A percentile compares a stretch with the other conserved stretches of the same genome.
Conservation (phyloP, 2,113 vertebrate species). For the Polypterus bichir region DNA sequence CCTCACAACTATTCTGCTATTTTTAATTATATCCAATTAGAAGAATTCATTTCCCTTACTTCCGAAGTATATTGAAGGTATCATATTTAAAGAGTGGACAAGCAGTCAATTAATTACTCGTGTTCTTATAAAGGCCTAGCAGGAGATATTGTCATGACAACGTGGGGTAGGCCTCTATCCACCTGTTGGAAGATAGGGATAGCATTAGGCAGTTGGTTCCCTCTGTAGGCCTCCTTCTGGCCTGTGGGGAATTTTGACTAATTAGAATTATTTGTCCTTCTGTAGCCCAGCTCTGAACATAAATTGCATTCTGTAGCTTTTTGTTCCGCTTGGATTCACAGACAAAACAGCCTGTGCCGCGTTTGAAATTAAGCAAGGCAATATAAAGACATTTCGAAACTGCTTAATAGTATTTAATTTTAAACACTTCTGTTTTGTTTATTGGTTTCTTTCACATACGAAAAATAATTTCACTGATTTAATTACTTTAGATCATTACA, state of each 20-base stretch:
- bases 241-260: slow-evolving; percentile 63
- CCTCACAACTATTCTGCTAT: slow-evolving; percentile 32
- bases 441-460: slow-evolving; percentile 27
- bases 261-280: slow-evolving; percentile 77
- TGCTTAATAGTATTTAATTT: slow-evolving; percentile 62
- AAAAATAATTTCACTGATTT: not conserved
- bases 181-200: slow-evolving; percentile 57
- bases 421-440: slow-evolving; percentile 46
- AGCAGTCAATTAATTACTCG: slow-evolving; percentile 50
- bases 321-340: slow-evolving; percentile 73
- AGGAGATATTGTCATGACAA: slow-evolving; percentile 48
- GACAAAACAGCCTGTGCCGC: slow-evolving; percentile 62
- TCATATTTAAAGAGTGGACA: slow-evolving; percentile 43
- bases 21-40: slow-evolving; percentile 56
- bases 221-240: slow-evolving; percentile 39
- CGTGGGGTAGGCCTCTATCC: slow-evolving; percentile 39
- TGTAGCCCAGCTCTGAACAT: slow-evolving; percentile 62
- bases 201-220: slow-evolving; percentile 36
- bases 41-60: slow-evolving; percentile 40
- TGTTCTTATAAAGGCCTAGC: slow-evolving; percentile 46
- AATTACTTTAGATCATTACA: not conserved
- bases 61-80: slow-evolving; percentile 45
- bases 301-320: slow-evolving; percentile 73
- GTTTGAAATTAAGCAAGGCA: slow-evolving; percentile 70
- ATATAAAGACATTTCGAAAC: slow-evolving; percentile 65